Evolutionary conservation across 2,797 vertebrate genomes (phyloP), one percentile per base, ranked within the genome.

Genomic region (Sarcoramphus papa): DNA sequence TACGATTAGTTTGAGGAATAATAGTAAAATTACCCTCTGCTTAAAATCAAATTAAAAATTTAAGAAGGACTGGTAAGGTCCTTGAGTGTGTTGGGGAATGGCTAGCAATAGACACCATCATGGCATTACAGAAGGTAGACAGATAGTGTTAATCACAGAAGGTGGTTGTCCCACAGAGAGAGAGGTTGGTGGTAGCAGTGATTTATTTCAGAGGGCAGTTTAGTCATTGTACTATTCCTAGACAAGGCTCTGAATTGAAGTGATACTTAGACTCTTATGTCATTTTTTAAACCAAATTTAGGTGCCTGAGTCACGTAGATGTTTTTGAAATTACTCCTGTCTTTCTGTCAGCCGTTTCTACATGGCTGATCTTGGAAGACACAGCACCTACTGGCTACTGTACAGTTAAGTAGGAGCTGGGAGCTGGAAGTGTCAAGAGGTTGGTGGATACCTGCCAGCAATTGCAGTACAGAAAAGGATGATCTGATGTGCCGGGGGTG

Each of bases 161-260:
- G 78, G 41, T 65, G 53, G 70, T 59, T 78, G 59, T 83, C 76
- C 85, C 75, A 45, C 41, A 65, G 88, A 85, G 69, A 50, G 43
- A 81, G 64, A 84, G 41, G 68, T 67, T 91, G 91, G 47, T 90
- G 85, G 48, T 91, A 92, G 68, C 88, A 80, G 57, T 85, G 81
- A 91, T 94, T 94, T 88, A 91, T 96, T 92, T 88, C 81, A 85
- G 80, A 87, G 70, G 48, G n/a, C 77, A 73, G 40, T 95, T 89
- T 90, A 95, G 85, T 96, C 78, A 86, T 60, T 94, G 85, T 84
- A 31, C 81, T 96, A 84, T 95, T 96, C 53, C 79, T 93, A 88
- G 92, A 56, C 64, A 60, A 88, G 74, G 24, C 65, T 93, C 93
- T 90, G 78, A 94, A 95, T 95, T 90, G 77, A 78, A 70, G 82